Percentiles rank a stretch among this genome's conserved stretches.
phyloP scores from a whole-genome alignment of 2,888 invertebrate genomes.

The Creontiades dilutus region DNA sequence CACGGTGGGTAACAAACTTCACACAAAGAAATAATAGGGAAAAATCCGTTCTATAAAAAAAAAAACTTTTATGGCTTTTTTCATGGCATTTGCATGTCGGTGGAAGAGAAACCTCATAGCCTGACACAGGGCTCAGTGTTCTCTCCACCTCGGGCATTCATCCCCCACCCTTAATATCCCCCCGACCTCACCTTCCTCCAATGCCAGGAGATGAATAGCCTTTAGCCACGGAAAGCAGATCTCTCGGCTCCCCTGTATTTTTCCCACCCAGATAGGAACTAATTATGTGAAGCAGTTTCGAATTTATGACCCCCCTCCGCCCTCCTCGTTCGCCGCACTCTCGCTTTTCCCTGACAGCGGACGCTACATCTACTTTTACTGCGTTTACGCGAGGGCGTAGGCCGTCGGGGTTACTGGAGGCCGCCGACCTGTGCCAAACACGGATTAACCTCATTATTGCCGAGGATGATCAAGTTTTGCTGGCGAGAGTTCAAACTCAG shows the following conservation, averaged over 20 bases:
- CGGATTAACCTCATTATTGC: conserved; percentile 52
- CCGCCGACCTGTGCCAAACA: conserved; percentile 48
- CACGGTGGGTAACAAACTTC: too few relatives aligned
- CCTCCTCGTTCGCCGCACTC: neutral
- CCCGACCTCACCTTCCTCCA: neutral
- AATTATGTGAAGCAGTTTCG: conserved; percentile 65
- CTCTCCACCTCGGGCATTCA: too few relatives aligned
- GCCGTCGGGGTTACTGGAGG: neutral
- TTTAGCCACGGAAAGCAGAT: conserved; percentile 54
- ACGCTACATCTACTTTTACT: conserved; percentile 36
- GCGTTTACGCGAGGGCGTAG: conserved; percentile 49
- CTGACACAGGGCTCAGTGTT: too few relatives aligned
- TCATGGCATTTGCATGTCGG: too few relatives aligned
- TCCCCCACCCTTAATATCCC: neutral
- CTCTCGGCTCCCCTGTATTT: conserved; percentile 45
- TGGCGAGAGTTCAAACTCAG: neutral
- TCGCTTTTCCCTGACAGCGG: conserved; percentile 38
- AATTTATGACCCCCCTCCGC: conserved; percentile 33
- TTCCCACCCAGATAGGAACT: conserved; percentile 63
- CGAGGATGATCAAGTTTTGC: conserved; percentile 9
- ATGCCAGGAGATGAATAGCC: conserved; percentile 44
- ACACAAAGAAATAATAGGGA: too few relatives aligned
- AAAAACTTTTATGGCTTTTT: too few relatives aligned
- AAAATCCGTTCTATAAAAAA: too few relatives aligned
- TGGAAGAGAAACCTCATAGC: too few relatives aligned